Conservation (phyloP, 2,797 vertebrate genomes). For the Chanos chanos region DNA sequence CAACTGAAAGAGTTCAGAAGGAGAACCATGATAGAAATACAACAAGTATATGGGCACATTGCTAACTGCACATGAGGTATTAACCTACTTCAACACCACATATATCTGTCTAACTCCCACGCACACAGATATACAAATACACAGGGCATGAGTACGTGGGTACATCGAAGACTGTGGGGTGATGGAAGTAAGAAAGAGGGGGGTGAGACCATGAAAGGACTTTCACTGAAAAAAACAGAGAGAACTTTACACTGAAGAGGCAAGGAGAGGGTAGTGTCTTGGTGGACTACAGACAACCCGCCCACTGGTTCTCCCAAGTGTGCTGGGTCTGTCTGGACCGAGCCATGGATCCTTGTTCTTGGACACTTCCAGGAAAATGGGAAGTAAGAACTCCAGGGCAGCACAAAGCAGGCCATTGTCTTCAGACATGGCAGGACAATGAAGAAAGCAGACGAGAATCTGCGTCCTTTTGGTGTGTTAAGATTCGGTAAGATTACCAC, state of each 20-base stretch:
- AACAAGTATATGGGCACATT: constrained; percentile 4
- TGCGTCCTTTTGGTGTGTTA: constrained; percentile 39
- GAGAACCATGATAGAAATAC: background rate
- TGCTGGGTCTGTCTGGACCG: constrained; percentile 14
- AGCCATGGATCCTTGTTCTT: constrained; percentile 11
- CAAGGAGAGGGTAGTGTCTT: constrained; percentile 17
- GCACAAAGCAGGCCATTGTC: constrained; percentile 60
- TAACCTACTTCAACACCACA: too few species aligned
- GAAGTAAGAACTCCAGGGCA: constrained; percentile 41
- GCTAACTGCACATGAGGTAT: background rate
- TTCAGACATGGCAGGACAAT: constrained; percentile 7
- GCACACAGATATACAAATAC: too few species aligned
- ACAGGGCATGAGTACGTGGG: too few species aligned
- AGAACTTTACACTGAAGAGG: constrained; percentile 19
- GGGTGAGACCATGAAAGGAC: too few species aligned
- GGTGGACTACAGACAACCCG: constrained; percentile 36
- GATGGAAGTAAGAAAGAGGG: too few species aligned
- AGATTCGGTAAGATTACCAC: constrained; percentile 36
- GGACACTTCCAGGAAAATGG: constrained; percentile 49
- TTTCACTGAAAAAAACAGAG: background rate
- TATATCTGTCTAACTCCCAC: too few species aligned
- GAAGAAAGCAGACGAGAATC: constrained; percentile 50
- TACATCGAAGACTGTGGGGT: too few species aligned
- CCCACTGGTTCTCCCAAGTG: constrained; percentile 27
- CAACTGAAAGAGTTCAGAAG: constrained; percentile 60